Evolutionary conservation across 2,113 vertebrate genomes (phyloP), one percentile per base, ranked within the genome.

Genomic region (Camelus dromedarius): DNA sequence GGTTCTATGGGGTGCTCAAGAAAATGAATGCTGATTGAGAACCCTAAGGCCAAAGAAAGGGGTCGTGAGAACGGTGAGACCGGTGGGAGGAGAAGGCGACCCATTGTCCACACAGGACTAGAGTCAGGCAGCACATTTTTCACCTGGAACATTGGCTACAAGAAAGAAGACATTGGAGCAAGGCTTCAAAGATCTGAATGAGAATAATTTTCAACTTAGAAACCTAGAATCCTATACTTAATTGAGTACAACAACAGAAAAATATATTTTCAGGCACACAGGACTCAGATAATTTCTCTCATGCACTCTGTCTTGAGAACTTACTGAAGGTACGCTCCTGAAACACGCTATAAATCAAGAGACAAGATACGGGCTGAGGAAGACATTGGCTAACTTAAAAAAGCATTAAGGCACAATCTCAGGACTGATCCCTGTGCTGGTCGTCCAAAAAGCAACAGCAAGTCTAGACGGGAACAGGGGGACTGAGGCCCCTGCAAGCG

Each of bases 301-400:
- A 24, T 30, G 46, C 1, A 30, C 30, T 15, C 56, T 80, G 85
- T 58, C 93, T 85, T 58, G 38, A 52, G 76, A 60, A 85, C 85
- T 92, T 90, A 73, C 28, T 56, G 42, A 70, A 19, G 20, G 28
- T 38, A 30, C 52, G 22, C 28, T 75, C 50, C 35, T 88, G 18
- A 58, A 56, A 86, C n/a, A 32, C 1, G 19, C 24, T 85, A 89
- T 54, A 62, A 92, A 83, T 83, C 32, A 48, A 85, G 52, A 97
- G 18, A 73, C 20, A 72, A 86, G 20, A 35, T 22, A 30, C 0
- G 11, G 42, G 3, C 18, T 26, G 24, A 48, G 26, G 24, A 73
- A 83, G 89, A 42, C 38, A 32, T 2, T 42, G 13, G 95, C 7
- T 15, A 60, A n/a, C n/a, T 58, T 48, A 50, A 58, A 28, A 35